phyloP scores from a whole-genome alignment of 1,140 invertebrate genomes.

The Uloborus diversus region DNA sequence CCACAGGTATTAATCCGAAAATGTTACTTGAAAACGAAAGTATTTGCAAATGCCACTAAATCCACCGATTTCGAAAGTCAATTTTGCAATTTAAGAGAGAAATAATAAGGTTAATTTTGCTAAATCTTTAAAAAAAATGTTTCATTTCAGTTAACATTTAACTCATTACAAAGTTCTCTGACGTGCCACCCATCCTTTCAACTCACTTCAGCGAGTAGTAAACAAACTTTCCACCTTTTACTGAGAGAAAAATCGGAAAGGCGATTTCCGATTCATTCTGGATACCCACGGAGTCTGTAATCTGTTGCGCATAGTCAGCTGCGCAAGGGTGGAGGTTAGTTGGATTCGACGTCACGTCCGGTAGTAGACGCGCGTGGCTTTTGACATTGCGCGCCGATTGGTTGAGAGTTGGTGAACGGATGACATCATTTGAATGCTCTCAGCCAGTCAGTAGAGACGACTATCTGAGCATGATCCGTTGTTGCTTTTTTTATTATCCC shows the following conservation, averaged over 20 bases:
- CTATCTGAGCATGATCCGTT: constrained; percentile 22
- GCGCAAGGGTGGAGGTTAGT: constrained; percentile 52
- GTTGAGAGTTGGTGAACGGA: constrained; percentile 34
- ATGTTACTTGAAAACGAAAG: no score
- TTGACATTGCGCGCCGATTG: constrained; percentile 2
- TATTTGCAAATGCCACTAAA: no score
- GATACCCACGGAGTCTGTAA: constrained; percentile 13
- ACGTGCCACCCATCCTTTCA: no score
- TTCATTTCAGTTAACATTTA: neutral
- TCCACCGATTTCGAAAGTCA: no score
- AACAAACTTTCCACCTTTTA: constrained; percentile 5
- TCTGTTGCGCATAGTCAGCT: constrained; percentile 47
- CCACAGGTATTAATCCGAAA: no score
- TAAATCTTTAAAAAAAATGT: no score
- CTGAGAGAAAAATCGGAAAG: neutral
- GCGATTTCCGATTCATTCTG: neutral
- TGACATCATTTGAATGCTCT: constrained; percentile 14
- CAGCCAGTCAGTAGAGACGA: constrained; percentile 11
- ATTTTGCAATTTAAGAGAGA: no score
- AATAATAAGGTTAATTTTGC: neutral
- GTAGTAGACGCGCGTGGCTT: constrained; percentile 25
- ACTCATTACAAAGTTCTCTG: no score
- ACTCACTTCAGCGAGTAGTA: neutral
- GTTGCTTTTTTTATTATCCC: neutral
- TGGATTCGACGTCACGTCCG: constrained; percentile 42